Base-by-base conservation (phyloP, 2,888 invertebrate genomes). In the Epinotia brunnichana region DNA sequence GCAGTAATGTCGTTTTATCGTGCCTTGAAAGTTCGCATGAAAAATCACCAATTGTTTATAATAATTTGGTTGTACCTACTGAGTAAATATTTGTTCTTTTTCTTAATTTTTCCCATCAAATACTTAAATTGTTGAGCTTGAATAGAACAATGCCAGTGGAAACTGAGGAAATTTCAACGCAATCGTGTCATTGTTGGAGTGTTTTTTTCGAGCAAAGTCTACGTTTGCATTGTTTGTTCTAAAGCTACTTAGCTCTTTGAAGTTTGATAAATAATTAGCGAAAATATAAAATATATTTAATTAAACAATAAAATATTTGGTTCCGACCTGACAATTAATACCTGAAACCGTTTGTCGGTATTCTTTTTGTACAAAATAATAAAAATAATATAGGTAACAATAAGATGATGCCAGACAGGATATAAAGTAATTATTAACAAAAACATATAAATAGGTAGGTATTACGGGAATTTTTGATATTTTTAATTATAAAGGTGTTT, bases 141-240 rank as follows among this genome's bases (percentile, higher is more conserved):
- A 71, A 71, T 69, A 59, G 69, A 73, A 73, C 73, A 73, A 73
- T 68, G 73, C 10, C 63, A 29, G 29, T 59, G 57, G 69, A 63
- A 69, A 73, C 68, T 51, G 39, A 69, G 68, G 68, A 72, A 68
- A 67, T 57, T 39, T 73, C 57, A 72, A 60, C 61, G 72, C 72
- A 62, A 69, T 59, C 69, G 67, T 63, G 68, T 57, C 59, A 57
- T 69, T 73, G 73, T 73, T 62, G 35, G 1, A 51, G 48, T 51
- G 35, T 17, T 64, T 54, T 73, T 73, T 73, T n/a, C 41, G 29
- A n/a, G 54, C 44, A 11, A 54, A 61, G 51, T 53, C 57, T 64
- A 70, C 48, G 57, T 59, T 35, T 66, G 66, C 54, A 66, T 70
- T 67, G 71, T 67, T 67, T 54, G 10, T 35, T 60, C 39, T 24